Conservation (phyloP, 1,140 invertebrate genomes). For the Drosophila simulans region DNA sequence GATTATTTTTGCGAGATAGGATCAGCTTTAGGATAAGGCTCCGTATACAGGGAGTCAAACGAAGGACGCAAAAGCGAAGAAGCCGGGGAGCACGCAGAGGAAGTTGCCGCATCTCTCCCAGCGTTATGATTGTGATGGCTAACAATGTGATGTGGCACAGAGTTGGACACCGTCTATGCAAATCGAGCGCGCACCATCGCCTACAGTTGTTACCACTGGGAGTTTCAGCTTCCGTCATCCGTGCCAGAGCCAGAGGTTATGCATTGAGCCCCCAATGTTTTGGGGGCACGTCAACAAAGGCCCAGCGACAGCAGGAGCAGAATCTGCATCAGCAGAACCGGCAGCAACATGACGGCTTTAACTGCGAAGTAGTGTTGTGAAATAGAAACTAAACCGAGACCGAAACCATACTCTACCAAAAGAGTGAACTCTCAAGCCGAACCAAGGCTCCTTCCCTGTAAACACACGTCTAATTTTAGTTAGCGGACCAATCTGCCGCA, state of each 20-base stretch:
- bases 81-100: constrained; percentile 19
- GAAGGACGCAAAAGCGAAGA: constrained; percentile 21
- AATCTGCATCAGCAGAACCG: constrained; percentile 44
- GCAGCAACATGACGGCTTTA: constrained; percentile 59
- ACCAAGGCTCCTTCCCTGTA: constrained; percentile 21
- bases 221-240: constrained; percentile 42
- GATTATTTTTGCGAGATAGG: not conserved
- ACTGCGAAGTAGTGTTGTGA: constrained; percentile 71
- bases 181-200: constrained; percentile 68
- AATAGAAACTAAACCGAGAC: constrained; percentile 44
- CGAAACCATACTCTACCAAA: constrained; percentile 45
- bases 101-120: constrained; percentile 41
- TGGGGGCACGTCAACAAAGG: constrained; percentile 76
- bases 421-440: constrained; percentile 56
- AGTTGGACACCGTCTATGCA: constrained; percentile 77
- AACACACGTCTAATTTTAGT: constrained; percentile 47
- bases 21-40: constrained; percentile 11
- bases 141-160: constrained; percentile 84
- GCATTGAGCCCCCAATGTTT: constrained; percentile 81
- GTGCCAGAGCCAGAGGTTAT: constrained; percentile 69
- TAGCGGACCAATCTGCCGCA: constrained; percentile 30
- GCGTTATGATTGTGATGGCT: constrained; percentile 84
- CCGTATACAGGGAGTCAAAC: constrained; percentile 3
- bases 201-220: constrained; percentile 43
- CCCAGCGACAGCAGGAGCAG: constrained; percentile 48